A percentile compares a stretch with the other conserved stretches of the same genome.
Evolutionary conservation across 2,113 vertebrate genomes (phyloP).

Genomic region (Oreochromis niloticus): DNA sequence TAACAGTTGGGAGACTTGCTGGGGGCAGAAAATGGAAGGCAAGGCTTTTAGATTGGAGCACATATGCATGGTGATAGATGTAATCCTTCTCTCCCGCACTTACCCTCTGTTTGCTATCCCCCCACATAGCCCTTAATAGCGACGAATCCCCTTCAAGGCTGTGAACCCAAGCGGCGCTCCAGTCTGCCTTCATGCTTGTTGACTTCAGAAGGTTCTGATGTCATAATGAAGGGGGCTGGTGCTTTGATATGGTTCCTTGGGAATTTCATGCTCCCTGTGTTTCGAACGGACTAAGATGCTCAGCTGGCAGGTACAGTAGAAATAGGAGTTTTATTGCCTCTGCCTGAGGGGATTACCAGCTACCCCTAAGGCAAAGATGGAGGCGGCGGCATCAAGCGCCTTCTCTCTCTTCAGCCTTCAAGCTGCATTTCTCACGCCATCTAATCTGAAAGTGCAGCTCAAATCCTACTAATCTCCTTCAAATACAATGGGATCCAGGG

Average conservation of each 20-base stretch:
- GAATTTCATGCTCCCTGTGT: constrained; percentile 74
- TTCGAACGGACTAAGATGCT: constrained; percentile 49
- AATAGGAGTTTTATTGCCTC: constrained; percentile 74
- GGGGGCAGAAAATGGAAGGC: constrained; percentile 29
- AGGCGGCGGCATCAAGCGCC: constrained; percentile 1
- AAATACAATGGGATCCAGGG: constrained; percentile 50
- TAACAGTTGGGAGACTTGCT: constrained; percentile 42
- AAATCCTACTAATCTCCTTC: constrained; percentile 64
- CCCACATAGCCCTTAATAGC: constrained; percentile 19
- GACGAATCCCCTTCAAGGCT: constrained; percentile 57
- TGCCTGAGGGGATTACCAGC: constrained; percentile 61
- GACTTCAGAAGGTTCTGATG: constrained; percentile 77
- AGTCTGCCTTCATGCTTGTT: constrained; percentile 74
- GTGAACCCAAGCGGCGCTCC: constrained; percentile 57
- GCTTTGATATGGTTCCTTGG: constrained; percentile 69
- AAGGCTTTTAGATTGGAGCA: constrained; percentile 45
- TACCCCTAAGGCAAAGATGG: constrained; percentile 35
- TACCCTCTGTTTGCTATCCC: constrained; percentile 30
- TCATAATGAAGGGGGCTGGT: constrained; percentile 65
- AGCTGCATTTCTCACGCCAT: constrained; percentile 68
- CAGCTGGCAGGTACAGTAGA: constrained; percentile 79
- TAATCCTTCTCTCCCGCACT: constrained; percentile 55
- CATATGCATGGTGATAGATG: constrained; percentile 57
- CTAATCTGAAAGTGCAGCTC: constrained; percentile 61
- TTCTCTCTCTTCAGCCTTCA: constrained; percentile 36